phyloP scores from a whole-genome alignment of 37 sponge, comb jelly and placozoan genomes.

The Aplysina aerophoba region DNA sequence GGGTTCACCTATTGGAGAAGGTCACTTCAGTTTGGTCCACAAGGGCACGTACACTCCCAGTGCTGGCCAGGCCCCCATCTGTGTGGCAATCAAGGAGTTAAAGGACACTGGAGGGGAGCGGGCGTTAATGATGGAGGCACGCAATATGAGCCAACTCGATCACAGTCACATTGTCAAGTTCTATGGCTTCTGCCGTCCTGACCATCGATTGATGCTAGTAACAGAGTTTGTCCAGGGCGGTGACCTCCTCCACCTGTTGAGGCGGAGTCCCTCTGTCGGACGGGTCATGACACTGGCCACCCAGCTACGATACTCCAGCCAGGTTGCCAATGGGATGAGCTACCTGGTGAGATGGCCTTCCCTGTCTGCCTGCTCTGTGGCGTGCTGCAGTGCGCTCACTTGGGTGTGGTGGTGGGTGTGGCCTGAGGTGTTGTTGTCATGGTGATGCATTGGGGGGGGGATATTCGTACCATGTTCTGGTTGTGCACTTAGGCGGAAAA shows the following conservation, averaged over 20 bases:
- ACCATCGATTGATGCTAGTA: conserved; percentile 42
- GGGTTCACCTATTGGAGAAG: conserved; percentile 24
- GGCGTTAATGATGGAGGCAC: background rate
- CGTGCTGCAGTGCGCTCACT: too few species aligned
- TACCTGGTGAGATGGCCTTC: conserved; percentile 51
- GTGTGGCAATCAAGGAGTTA: conserved; percentile 55
- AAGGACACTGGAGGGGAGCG: conserved; percentile 37
- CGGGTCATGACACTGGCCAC: background rate
- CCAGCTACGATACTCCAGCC: conserved; percentile 36
- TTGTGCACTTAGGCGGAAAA: conserved; percentile 38
- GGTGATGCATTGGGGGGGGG: too few species aligned
- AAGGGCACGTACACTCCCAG: conserved; percentile 30
- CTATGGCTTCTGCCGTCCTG: conserved; percentile 28
- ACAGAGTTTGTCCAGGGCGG: conserved; percentile 74
- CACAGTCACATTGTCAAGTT: conserved; percentile 63
- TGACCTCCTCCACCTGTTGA: conserved; percentile 46
- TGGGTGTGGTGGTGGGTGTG: too few species aligned
- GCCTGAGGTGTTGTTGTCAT: too few species aligned
- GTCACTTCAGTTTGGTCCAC: conserved; percentile 71
- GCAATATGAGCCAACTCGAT: conserved; percentile 44
- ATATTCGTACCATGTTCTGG: background rate
- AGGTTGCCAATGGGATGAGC: conserved; percentile 72
- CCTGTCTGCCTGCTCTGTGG: too few species aligned
- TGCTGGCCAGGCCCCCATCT: background rate
- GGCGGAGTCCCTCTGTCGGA: background rate